phyloP scores from a whole-genome alignment of 2,113 vertebrate genomes.

The Gallinago undulata region DNA sequence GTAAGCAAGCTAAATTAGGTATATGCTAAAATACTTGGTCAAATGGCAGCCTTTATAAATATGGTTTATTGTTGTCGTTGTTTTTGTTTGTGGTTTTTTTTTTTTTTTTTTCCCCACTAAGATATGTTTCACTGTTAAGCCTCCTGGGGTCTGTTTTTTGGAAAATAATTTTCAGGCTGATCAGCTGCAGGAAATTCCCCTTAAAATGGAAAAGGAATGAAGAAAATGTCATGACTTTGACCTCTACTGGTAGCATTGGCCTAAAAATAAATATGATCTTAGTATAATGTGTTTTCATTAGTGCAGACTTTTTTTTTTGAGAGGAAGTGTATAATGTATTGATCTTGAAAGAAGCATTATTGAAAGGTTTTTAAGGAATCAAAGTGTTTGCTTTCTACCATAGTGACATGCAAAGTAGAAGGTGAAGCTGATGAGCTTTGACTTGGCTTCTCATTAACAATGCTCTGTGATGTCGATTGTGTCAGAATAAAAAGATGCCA shows the following conservation, averaged over 20 bases:
- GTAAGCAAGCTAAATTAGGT: not conserved
- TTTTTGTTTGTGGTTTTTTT: not conserved
- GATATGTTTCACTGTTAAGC: not conserved
- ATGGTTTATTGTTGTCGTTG: not conserved
- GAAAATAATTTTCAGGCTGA: not conserved
- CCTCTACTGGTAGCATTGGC: not conserved
- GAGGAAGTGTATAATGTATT: not conserved
- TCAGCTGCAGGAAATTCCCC: not conserved
- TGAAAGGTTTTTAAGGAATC: not conserved
- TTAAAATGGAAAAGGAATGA: conserved; percentile 29
- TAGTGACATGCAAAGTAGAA: not conserved
- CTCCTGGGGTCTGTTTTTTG: not conserved
- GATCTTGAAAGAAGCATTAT: not conserved
- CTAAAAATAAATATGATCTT: conserved; percentile 7
- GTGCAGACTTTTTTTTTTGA: not conserved
- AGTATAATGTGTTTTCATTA: not conserved
- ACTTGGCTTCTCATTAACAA: not conserved
- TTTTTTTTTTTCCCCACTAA: not conserved
- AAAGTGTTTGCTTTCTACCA: not conserved
- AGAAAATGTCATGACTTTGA: conserved; percentile 39
- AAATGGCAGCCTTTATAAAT: not conserved
- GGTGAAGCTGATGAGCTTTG: not conserved
- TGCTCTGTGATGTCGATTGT: not conserved
- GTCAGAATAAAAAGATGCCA: not conserved
- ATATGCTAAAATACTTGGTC: not conserved